Evolutionary conservation across 2,113 vertebrate species (phyloP), one percentile per base, ranked within the genome.

Genomic region (Archilochus colubris): DNA sequence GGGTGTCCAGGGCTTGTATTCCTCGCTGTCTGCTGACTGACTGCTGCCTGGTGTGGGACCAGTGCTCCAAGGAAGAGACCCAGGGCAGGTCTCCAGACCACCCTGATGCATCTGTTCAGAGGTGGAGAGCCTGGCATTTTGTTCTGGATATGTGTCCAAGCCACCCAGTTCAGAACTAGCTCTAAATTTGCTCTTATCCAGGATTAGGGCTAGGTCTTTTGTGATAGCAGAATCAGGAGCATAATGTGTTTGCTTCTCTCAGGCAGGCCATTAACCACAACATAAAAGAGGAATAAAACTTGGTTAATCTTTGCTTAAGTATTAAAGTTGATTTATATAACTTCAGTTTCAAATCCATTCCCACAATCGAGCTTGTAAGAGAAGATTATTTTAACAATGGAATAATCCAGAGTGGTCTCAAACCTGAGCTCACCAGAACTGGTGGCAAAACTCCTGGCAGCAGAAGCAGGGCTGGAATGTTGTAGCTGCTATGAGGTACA

Each of bases 311-410:
- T 94, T 88, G 69, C 93, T 91, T 90, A 75, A 83, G 40, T 75
- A 68, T 67, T 88, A 91, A 68, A 91, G 91, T 88, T 93, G 48
- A 51, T 95, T 93, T 78, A 94, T 78, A 62, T 77, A 91, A 81
- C 73, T 54, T 93, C 76, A 51, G 77, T 91, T 94, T 91, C 93
- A 97, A 86, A 90, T 55, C 44, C 73, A 51, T 85, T 69, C 57
- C 48, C 27, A 23, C 54, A 63, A 44, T 64, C 40, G 48, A 48
- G 21, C 57, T 69, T 36, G 59, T 86, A 63, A 91, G 51, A 88
- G 78, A 94, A 81, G 30, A 86, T 91, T 78, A 38, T 80, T 82
- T 91, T 90, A 88, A 86, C 61, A 85, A 43, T 18, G 44, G 89
- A 79, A 30, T n/a, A 81, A 86, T 40, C 44, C 79, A 78, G 77